Evolutionary conservation across 2,888 invertebrate species (phyloP), one percentile per base, ranked within the genome.

Genomic region (Lasius platythorax): DNA sequence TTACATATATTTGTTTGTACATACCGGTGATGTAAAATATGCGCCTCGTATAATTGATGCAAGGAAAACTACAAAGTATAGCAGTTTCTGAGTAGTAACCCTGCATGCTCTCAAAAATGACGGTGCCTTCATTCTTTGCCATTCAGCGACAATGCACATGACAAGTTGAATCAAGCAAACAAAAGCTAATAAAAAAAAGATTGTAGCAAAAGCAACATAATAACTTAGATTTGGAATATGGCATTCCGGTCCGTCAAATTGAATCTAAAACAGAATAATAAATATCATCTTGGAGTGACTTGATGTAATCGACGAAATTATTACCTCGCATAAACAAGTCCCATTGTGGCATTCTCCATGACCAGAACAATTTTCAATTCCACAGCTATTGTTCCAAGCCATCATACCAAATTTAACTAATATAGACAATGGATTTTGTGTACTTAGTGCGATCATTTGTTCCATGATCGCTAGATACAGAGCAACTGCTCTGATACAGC

Each of bases 341-440:
- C 98, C 98, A 95, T 98, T 98, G 94, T 98, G 96, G 95, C 98
- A 98, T 95, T 98, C 98, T 30, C 98, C 98, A 87, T 98, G 97
- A 87, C 98, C 98, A 93, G 98, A 98, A 95, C 98, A 98, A 95
- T 97, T 97, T 91, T 96, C 96, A 84, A 96, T 96, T 94, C 98
- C 98, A 92, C 96, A 96, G 66, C 96, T 93, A 84, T 94, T 93
- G 85, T 94, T 94, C 94, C 95, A 95, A 63, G 94, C 93, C 95
- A 94, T 94, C 92, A 95, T 95, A 50, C 95, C 93, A 88, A 95
- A 94, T 89, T 95, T 94, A 83, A 95, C 91, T 74, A 95, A 89
- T 88, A 95, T 88, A 64, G 95, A 94, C 87, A 95, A 89, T 89
- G 95, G 95, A 94, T 95, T 95, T 90, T 94, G 95, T 18, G 95